phyloP scores from a whole-genome alignment of 2,113 vertebrate species.

The Chloroceryle aenea region DNA sequence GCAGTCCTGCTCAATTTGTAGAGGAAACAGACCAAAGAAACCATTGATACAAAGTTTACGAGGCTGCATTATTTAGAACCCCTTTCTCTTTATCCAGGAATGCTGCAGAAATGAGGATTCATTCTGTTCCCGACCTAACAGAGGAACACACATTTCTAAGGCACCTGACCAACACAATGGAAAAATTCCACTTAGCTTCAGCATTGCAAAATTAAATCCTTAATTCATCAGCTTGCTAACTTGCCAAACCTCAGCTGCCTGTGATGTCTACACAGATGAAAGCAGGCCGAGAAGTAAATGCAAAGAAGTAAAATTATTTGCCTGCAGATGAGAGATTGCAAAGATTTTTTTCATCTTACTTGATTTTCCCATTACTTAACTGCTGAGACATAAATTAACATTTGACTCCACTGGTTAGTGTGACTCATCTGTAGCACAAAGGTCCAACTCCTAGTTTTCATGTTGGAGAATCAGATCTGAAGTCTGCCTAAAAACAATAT shows the following conservation, averaged over 20 bases:
- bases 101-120: background rate
- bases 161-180: background rate
- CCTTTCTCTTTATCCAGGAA: background rate
- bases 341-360: background rate
- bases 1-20: background rate
- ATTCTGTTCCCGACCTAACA: background rate
- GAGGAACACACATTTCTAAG: background rate
- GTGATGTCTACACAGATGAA: constrained; percentile 15
- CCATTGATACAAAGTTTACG: background rate
- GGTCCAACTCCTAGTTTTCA: background rate
- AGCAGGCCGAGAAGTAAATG: constrained; percentile 5
- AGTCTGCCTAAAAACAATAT: background rate
- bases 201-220: background rate
- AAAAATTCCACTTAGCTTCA: background rate
- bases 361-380: constrained; percentile 33
- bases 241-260: background rate
- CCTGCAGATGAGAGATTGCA: constrained; percentile 9
- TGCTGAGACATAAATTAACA: background rate
- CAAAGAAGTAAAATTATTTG: constrained; percentile 29
- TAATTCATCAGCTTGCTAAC: background rate
- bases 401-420: background rate
- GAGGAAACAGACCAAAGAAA: background rate
- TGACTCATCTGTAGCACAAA: background rate
- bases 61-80: background rate
- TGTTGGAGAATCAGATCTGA: constrained; percentile 6